These are phyloP conservation scores for Tryphoninae sp. DNA, from an alignment of 2,888 invertebrate genomes.

Conservation along the genomic window DNA sequence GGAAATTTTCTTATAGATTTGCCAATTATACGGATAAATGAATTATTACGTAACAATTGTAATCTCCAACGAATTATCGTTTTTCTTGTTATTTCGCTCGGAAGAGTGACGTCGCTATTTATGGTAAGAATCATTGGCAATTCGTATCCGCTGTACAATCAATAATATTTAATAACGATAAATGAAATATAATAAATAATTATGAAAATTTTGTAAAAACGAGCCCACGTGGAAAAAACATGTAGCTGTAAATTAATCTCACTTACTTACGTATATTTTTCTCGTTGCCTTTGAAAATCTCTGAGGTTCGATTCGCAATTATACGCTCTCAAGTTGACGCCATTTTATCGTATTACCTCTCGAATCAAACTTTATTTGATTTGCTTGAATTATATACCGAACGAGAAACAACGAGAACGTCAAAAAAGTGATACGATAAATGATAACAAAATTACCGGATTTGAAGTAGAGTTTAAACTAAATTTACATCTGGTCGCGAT, in stretches of 20 bases:
- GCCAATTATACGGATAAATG: constrained; percentile 52
- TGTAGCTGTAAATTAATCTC: not conserved
- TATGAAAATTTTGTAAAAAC: constrained; percentile 34
- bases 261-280: not conserved
- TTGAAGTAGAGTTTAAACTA: too few species aligned
- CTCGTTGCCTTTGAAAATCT: not conserved
- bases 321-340: too few species aligned
- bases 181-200: constrained; percentile 25
- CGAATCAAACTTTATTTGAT: not conserved
- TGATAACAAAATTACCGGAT: too few species aligned
- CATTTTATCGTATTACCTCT: not conserved
- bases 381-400: not conserved
- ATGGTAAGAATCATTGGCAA: constrained; percentile 57
- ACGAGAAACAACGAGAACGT: not conserved
- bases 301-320: not conserved
- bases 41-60: constrained; percentile 55
- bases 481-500: too few species aligned
- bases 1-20: constrained; percentile 23
- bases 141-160: constrained; percentile 36
- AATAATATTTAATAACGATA: constrained; percentile 4
- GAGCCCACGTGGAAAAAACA: constrained; percentile 1
- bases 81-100: constrained; percentile 40
- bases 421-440: not conserved
- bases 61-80: constrained; percentile 41
- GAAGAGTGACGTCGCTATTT: constrained; percentile 44